A percentile compares a stretch with the other conserved stretches of the same genome.
Conservation (phyloP, 2,888 invertebrate species). For the Hyppa rectilinea region DNA sequence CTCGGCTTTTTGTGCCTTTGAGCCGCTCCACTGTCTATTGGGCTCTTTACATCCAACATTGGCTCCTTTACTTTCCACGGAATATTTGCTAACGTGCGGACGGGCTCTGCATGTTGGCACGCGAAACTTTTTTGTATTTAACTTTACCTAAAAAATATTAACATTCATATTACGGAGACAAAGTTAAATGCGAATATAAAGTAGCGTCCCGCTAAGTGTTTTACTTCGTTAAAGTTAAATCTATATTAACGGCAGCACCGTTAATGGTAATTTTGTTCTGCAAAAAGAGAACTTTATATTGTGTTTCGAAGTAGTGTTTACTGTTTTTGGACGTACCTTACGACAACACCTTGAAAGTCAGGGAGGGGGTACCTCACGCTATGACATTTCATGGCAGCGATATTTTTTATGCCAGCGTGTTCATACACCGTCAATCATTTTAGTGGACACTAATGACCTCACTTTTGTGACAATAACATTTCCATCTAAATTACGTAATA, state of each 20-base stretch:
- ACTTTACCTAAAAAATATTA: slow-evolving; percentile 50
- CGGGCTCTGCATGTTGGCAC: slow-evolving; percentile 31
- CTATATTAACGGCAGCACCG: slow-evolving; percentile 38
- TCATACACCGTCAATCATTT: slow-evolving; percentile 72
- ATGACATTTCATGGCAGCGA: slow-evolving; percentile 43
- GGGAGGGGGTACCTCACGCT: slow-evolving; percentile 1
- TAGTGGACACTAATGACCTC: slow-evolving; percentile 75
- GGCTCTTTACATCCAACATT: slow-evolving; percentile 73
- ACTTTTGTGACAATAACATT: slow-evolving; percentile 78
- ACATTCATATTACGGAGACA: slow-evolving; percentile 42
- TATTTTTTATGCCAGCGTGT: slow-evolving; percentile 67
- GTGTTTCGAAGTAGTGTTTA: slow-evolving; percentile 23
- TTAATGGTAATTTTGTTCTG: slow-evolving; percentile 38
- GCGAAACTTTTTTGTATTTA: slow-evolving; percentile 51
- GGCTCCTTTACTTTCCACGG: slow-evolving; percentile 68
- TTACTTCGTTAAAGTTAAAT: slow-evolving; percentile 55
- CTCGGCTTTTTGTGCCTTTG: slow-evolving; percentile 82
- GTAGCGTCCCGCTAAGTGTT: slow-evolving; percentile 41
- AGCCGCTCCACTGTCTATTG: slow-evolving; percentile 76
- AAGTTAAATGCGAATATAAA: slow-evolving; percentile 40
- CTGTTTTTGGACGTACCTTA: background rate
- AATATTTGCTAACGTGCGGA: slow-evolving; percentile 71
- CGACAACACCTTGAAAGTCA: background rate
- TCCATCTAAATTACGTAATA: slow-evolving; percentile 78
- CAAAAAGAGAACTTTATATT: slow-evolving; percentile 29